phyloP scores from a whole-genome alignment of 2,888 invertebrate genomes.

The Poecilus cupreus region DNA sequence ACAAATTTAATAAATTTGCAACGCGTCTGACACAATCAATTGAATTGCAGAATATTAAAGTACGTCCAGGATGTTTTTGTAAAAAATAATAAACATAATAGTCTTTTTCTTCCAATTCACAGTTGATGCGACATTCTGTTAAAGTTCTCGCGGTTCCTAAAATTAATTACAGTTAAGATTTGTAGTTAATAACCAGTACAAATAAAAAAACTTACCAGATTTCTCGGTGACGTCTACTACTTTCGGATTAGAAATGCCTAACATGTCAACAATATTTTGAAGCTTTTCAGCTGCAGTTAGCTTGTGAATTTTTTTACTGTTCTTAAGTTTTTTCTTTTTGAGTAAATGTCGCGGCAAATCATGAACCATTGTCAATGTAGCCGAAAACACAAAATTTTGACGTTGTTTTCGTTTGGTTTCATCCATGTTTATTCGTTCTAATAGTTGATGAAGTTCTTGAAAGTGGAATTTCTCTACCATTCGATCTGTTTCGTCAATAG shows the following conservation, averaged over 20 bases:
- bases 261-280: conserved; percentile 83
- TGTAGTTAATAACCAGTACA: not conserved
- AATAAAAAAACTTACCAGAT: conserved; percentile 75
- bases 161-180: conserved; percentile 40
- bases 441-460: conserved; percentile 87
- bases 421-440: conserved; percentile 87
- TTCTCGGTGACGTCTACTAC: conserved; percentile 92
- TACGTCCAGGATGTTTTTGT: conserved; percentile 89
- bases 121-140: conserved; percentile 89
- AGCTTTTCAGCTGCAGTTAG: conserved; percentile 85
- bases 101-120: conserved; percentile 89
- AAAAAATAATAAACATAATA: conserved; percentile 93
- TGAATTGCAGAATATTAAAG: conserved; percentile 94
- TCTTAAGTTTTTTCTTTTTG: conserved; percentile 75
- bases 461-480: conserved; percentile 99
- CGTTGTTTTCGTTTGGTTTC: conserved; percentile 77
- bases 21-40: conserved; percentile 93
- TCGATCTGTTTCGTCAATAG: conserved; percentile 98
- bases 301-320: conserved; percentile 77
- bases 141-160: conserved; percentile 87
- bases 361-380: conserved; percentile 94
- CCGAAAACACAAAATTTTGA: conserved; percentile 98
- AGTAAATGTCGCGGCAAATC: conserved; percentile 85
- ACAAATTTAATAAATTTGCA: conserved; percentile 80
- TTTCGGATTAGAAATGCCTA: conserved; percentile 93